Evolutionary conservation across 92 coral and sea anemone genomes (phyloP).

Genomic region (Anthopleura xanthogrammica): DNA sequence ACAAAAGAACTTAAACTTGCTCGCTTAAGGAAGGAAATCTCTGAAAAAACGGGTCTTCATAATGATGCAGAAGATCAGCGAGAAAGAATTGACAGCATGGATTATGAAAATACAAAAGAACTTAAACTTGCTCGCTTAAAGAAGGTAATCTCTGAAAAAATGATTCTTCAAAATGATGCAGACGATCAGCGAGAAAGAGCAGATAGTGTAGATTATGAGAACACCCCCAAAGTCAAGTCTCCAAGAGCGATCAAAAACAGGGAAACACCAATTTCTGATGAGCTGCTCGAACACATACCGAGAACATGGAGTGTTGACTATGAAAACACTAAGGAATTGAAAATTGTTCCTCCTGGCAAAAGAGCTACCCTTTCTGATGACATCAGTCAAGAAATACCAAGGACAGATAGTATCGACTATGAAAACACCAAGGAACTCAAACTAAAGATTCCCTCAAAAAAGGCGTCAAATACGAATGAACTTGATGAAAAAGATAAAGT

Average conservation of each 20-base stretch:
- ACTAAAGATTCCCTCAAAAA: not conserved
- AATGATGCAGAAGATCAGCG: not conserved
- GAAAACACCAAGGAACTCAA: conserved; percentile 13
- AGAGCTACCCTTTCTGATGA: not conserved
- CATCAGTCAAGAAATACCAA: not conserved
- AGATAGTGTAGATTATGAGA: not conserved
- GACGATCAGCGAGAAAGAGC: not conserved
- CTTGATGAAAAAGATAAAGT: not conserved
- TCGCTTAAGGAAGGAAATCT: not conserved
- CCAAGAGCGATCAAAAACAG: not conserved
- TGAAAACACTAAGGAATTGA: conserved; percentile 22
- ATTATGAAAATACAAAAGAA: not conserved
- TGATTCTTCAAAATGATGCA: not conserved
- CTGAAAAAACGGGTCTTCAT: not conserved
- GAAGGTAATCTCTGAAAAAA: not conserved
- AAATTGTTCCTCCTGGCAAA: not conserved
- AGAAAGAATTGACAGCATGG: not conserved
- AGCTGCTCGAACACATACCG: not conserved
- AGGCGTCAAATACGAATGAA: not conserved
- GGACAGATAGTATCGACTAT: conserved; percentile 6
- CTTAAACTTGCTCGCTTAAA: not conserved
- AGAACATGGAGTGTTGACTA: conserved; percentile 10
- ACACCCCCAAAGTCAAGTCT: not conserved
- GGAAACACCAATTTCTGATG: not conserved
- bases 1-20: not conserved